Evolutionary conservation across 2,797 vertebrate genomes (phyloP), one percentile per base, ranked within the genome.

Genomic region (Lophotriccus pileatus): DNA sequence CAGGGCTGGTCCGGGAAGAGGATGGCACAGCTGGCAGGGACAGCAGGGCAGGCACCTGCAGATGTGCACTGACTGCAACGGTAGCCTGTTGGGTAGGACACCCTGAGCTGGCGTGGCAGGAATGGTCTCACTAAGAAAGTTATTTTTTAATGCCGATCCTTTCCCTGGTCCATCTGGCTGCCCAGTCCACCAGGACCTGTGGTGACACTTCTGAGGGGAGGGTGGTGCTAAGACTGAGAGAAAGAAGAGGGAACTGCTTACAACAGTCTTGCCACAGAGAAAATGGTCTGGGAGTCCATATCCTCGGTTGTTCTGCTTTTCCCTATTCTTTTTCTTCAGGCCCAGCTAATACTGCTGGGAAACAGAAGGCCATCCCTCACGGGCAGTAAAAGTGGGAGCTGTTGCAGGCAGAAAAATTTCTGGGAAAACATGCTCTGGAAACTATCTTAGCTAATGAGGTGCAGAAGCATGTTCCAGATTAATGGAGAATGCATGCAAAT

Each of bases 221-320:
- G 28, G 30, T 1, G 1, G 14, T 28, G 30, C 46, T 66, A 20
- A 77, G 43, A 58, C 0, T 53, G 56, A 59, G 47, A 36, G 3
- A 12, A 22, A 70, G 20, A 81, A 74, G 21, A 75, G 7, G 4
- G 17, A 87, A 49, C 39, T 66, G 24, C 50, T 79, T 41, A 43
- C 39, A 62, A 30, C 23, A 80, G 30, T 36, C 39, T 80, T 0
- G 0, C 36, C 30, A 8, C 0, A 0, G 43, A 88, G 39, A 37
- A 83, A 22, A 46, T 39, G 9, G 5, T 64, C 58, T 68, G 62
- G 9, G 44, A 64, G 11, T 5, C 37, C 25, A 9, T 30, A 49
- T 37, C 28, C 10, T 68, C 13, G 67, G 15, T 47, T n/a, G 27
- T 60, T 47, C 55, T 62, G 49, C 62, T 79, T 28, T 44, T 92